phyloP scores from a whole-genome alignment of 1,140 invertebrate genomes.

The Drosophila orosa region DNA sequence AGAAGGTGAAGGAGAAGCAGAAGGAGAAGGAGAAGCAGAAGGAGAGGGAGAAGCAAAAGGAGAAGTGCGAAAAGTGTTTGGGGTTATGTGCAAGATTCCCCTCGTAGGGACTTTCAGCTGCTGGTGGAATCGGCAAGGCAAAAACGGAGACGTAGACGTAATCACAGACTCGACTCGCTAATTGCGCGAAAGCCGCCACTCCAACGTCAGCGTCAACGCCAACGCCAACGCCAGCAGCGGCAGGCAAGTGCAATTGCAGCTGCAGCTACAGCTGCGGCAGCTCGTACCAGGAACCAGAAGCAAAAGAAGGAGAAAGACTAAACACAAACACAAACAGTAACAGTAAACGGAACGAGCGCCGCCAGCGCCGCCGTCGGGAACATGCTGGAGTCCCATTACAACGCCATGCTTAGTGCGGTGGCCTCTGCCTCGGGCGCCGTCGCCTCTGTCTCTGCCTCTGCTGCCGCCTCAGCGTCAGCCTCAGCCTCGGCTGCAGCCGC shows the following conservation, averaged over 20 bases:
- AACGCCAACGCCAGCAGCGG: neutral
- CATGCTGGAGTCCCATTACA: slow-evolving; percentile 67
- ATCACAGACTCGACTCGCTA: slow-evolving; percentile 25
- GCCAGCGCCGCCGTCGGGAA: slow-evolving; percentile 8
- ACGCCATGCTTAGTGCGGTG: slow-evolving; percentile 33
- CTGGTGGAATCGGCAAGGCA: slow-evolving; percentile 3
- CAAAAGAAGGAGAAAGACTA: slow-evolving; percentile 5
- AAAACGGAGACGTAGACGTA: slow-evolving; percentile 33
- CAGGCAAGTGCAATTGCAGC: slow-evolving; percentile 12
- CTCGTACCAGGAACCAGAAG: slow-evolving; percentile 12
- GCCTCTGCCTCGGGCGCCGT: slow-evolving; percentile 14
- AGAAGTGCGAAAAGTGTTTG: slow-evolving; percentile 70
- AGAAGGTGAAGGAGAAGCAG: slow-evolving; percentile 2
- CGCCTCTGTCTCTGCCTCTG: slow-evolving; percentile 11
- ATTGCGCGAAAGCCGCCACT: slow-evolving; percentile 14
- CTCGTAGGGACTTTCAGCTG: slow-evolving; percentile 25
- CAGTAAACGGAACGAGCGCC: neutral
- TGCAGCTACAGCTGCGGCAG: neutral
- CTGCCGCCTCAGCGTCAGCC: slow-evolving; percentile 7
- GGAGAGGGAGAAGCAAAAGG: slow-evolving; percentile 4
- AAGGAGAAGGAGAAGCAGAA: slow-evolving; percentile 6
- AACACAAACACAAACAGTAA: no score
- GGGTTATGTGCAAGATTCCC: slow-evolving; percentile 64
- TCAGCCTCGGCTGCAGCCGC: slow-evolving; percentile 2
- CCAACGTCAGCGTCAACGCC: neutral